These are phyloP conservation scores for Bicyclus anynana DNA, from an alignment of 1,140 invertebrate genomes.

Conservation along the genomic window DNA sequence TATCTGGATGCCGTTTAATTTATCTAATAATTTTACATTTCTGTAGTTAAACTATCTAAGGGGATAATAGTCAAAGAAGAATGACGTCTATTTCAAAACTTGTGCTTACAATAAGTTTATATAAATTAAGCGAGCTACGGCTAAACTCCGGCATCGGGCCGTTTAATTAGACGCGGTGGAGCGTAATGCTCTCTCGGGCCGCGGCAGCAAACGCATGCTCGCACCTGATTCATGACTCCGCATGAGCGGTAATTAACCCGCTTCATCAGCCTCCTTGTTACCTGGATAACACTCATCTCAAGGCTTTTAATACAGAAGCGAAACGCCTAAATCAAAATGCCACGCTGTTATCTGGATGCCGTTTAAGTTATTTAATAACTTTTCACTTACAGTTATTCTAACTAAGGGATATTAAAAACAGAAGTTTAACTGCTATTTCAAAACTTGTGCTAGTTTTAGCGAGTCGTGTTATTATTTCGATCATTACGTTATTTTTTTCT, in stretches of 20 bases:
- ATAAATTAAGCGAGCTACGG: background rate
- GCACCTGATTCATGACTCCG: slow-evolving; percentile 51
- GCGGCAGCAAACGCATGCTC: slow-evolving; percentile 29
- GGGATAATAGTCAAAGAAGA: too few relatives aligned
- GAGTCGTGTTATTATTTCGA: too few relatives aligned
- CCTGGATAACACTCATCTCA: slow-evolving; percentile 24
- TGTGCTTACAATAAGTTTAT: background rate
- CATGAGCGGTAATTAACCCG: slow-evolving; percentile 63
- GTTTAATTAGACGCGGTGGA: slow-evolving; percentile 57
- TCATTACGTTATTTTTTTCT: too few relatives aligned
- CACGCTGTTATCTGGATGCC: too few relatives aligned
- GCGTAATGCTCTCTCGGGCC: slow-evolving; percentile 36
- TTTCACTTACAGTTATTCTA: too few relatives aligned
- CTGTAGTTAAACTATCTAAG: too few relatives aligned
- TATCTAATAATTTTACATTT: too few relatives aligned
- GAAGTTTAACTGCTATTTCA: background rate
- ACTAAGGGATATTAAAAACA: too few relatives aligned
- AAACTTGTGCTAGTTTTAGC: too few relatives aligned
- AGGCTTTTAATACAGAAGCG: slow-evolving; percentile 1
- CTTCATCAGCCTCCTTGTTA: slow-evolving; percentile 39
- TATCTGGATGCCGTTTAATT: too few relatives aligned
- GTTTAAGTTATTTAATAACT: too few relatives aligned
- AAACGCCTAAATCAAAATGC: too few relatives aligned
- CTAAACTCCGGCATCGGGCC: slow-evolving; percentile 22
- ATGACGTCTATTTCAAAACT: background rate